Evolutionary conservation across 2,797 vertebrate genomes (phyloP).

Genomic region (Sebastes hubbsi): DNA sequence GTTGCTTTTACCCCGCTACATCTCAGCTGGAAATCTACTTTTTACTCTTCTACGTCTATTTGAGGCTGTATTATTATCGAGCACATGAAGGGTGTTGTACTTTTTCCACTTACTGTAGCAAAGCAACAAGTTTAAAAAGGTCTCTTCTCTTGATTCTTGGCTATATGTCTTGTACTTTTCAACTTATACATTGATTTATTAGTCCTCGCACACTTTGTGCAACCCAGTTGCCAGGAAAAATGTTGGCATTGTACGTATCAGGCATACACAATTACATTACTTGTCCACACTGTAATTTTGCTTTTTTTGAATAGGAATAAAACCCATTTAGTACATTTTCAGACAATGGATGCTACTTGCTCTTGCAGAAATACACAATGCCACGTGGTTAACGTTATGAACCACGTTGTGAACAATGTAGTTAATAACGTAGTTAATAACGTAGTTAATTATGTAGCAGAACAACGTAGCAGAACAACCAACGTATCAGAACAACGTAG

Average conservation of each 20-base stretch:
- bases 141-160: neutral
- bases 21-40: neutral
- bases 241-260: neutral
- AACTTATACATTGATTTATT: neutral
- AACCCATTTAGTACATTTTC: too few relatives aligned
- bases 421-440: too few relatives aligned
- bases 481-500: too few relatives aligned
- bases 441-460: too few relatives aligned
- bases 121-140: neutral
- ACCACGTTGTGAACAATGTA: accelerated
- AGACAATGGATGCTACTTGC: too few relatives aligned
- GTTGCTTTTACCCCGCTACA: neutral
- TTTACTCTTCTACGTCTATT: neutral
- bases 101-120: neutral
- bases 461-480: too few relatives aligned
- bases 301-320: too few relatives aligned
- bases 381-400: neutral
- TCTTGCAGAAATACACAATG: neutral
- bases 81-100: neutral
- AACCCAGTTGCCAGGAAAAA: neutral
- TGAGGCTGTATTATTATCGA: neutral
- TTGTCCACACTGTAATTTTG: neutral
- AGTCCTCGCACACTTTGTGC: neutral
- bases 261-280: too few relatives aligned
- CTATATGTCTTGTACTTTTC: neutral